Evolutionary conservation across 2,113 vertebrate genomes (phyloP), one percentile per base, ranked within the genome.

Genomic region (Alligator sinensis): DNA sequence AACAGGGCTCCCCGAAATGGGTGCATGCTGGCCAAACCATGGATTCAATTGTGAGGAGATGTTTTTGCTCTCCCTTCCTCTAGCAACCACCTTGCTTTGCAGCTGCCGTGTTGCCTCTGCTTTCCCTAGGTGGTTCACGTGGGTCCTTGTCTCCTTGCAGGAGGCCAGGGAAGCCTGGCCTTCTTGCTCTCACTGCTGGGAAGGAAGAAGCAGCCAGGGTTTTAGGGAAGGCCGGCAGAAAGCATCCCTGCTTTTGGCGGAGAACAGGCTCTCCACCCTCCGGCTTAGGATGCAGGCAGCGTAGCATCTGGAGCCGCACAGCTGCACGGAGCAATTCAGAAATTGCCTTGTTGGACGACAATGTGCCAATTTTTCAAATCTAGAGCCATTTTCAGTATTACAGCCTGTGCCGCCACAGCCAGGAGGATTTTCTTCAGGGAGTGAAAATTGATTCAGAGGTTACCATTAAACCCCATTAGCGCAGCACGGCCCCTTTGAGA

Each of bases 281-380:
- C 38, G n/a, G 84, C 62, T 93, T 94, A 92, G 94, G 95, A 96
- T 90, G 47, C 95, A 58, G 91, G 88, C 66, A n/a, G 88, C 89
- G 54, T 68, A 60, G 60, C 84, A 58, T 61, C 95, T 83, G 55
- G 80, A 94, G 92, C 95, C 0, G 24, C 96, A 90, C 97, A 97
- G 96, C 97, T 97, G 97, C 95, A 87, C 4, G 83, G 95, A 98
- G 97, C 97, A 95, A 97, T 97, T 97, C 97, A 93, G 74, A 97
- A 95, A 98, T 98, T 98, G 98, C 97, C 97, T 97, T 97, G 97
- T 96, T 96, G 97, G 97, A 77, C 95, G 85, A 83, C 98, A 97
- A 84, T 89, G 90, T 98, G 97, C 97, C 98, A 98, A 97, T 98
- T 98, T 97, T 89, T 97, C 96, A 95, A 97, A 97, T 98, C 97